These are phyloP conservation scores for Euthynnus affinis DNA, from an alignment of 2,797 vertebrate species.

Conservation along the genomic window DNA sequence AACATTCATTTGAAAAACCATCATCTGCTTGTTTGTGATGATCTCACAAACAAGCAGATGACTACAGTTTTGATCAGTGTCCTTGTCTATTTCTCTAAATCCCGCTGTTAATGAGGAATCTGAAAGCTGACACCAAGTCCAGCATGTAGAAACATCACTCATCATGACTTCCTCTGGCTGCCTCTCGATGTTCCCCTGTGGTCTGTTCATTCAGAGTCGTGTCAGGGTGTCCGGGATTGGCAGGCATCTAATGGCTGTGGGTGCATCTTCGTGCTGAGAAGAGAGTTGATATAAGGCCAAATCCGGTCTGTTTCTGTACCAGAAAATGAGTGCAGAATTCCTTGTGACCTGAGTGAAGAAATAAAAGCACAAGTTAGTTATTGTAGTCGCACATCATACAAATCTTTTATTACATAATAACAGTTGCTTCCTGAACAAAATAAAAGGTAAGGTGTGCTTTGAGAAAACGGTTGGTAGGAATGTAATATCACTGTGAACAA, in stretches of 20 bases:
- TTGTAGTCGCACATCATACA: no score
- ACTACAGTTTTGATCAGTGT: constrained; percentile 29
- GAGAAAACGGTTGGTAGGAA: no score
- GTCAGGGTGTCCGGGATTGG: constrained; percentile 75
- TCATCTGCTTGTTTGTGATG: background rate
- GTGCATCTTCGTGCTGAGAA: constrained; percentile 91
- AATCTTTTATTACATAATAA: no score
- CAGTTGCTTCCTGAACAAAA: no score
- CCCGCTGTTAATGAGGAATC: constrained; percentile 8
- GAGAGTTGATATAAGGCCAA: constrained; percentile 94
- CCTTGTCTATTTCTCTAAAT: constrained; percentile 23
- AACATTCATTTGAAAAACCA: constrained; percentile 13
- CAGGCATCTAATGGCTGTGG: constrained; percentile 76
- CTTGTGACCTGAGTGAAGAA: constrained; percentile 87
- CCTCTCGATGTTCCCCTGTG: constrained; percentile 20
- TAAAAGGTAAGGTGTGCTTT: no score
- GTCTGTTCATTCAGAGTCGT: background rate
- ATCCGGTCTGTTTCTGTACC: constrained; percentile 97
- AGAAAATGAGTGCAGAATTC: constrained; percentile 94
- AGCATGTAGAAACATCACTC: constrained; percentile 14
- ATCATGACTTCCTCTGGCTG: constrained; percentile 14
- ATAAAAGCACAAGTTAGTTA: background rate
- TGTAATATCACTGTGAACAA: background rate
- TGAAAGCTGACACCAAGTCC: constrained; percentile 27
- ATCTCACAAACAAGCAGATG: constrained; percentile 19